A percentile compares a stretch with the other conserved stretches of the same genome.
These are phyloP conservation scores for Aphyosemion australe DNA, from an alignment of 2,113 vertebrate species.

Conservation along the genomic window DNA sequence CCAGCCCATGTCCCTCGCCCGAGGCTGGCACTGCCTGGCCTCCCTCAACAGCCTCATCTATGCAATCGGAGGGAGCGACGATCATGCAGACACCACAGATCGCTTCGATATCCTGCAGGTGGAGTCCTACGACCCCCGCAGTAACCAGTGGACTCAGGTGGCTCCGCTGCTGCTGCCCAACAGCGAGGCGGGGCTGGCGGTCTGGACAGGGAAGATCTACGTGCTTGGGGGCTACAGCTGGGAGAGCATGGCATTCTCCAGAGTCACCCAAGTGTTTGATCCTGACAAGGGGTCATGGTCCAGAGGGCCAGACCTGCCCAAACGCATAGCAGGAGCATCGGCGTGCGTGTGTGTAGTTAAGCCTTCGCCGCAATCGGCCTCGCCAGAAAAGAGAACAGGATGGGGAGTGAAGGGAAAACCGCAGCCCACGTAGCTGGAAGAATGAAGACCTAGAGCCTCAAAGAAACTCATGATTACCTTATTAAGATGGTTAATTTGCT, in stretches of 20 bases:
- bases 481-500: not conserved
- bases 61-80: slow-evolving; percentile 90
- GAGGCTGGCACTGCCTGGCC: slow-evolving; percentile 97
- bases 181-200: slow-evolving; percentile 90
- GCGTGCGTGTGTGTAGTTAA: slow-evolving; percentile 88
- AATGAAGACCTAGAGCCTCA: not conserved
- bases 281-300: slow-evolving; percentile 84
- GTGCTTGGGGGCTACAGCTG: slow-evolving; percentile 96
- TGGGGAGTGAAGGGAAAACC: slow-evolving; percentile 66
- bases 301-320: slow-evolving; percentile 87
- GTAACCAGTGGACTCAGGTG: slow-evolving; percentile 89
- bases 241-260: slow-evolving; percentile 90
- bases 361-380: slow-evolving; percentile 37
- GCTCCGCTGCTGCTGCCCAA: slow-evolving; percentile 86
- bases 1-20: slow-evolving; percentile 86
- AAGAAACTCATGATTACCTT: not conserved
- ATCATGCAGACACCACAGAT: slow-evolving; percentile 89
- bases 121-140: slow-evolving; percentile 88
- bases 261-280: slow-evolving; percentile 88
- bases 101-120: slow-evolving; percentile 91
- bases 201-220: slow-evolving; percentile 87
- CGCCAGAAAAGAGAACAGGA: slow-evolving; percentile 76
- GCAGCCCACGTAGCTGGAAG: slow-evolving; percentile 43
- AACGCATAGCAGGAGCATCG: slow-evolving; percentile 88
- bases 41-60: slow-evolving; percentile 88